These are phyloP conservation scores for Rhinolophus sinicus DNA, from an alignment of 2,113 vertebrate species.

Conservation along the genomic window DNA sequence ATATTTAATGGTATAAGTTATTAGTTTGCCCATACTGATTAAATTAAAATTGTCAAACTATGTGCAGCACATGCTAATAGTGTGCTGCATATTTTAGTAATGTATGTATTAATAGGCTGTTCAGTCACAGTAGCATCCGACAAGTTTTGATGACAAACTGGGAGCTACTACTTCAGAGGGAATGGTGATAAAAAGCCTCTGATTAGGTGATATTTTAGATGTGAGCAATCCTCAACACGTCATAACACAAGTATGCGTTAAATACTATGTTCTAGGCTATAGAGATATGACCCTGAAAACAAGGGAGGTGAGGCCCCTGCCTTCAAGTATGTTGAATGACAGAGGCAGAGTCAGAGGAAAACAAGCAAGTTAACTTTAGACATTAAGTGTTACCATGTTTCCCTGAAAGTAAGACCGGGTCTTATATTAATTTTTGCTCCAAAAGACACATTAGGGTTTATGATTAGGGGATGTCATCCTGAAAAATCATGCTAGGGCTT, in stretches of 20 bases:
- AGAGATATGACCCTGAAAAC: neutral
- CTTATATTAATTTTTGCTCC: no score
- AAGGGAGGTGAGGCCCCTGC: no score
- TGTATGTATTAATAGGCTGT: neutral
- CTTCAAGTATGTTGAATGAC: neutral
- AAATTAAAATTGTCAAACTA: neutral
- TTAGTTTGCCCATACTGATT: neutral
- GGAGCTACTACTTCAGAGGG: neutral
- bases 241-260: neutral
- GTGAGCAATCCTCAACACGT: neutral
- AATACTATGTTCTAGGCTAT: neutral
- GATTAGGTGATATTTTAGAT: neutral
- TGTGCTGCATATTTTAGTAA: neutral
- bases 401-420: no score
- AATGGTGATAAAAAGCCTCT: neutral
- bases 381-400: neutral
- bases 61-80: neutral
- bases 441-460: no score
- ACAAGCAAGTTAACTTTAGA: neutral
- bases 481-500: no score
- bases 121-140: neutral
- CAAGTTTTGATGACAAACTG: neutral
- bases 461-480: no score
- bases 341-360: neutral
- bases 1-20: neutral